These are phyloP conservation scores for Pteria penguin DNA, from an alignment of 2,888 invertebrate genomes.

Conservation along the genomic window DNA sequence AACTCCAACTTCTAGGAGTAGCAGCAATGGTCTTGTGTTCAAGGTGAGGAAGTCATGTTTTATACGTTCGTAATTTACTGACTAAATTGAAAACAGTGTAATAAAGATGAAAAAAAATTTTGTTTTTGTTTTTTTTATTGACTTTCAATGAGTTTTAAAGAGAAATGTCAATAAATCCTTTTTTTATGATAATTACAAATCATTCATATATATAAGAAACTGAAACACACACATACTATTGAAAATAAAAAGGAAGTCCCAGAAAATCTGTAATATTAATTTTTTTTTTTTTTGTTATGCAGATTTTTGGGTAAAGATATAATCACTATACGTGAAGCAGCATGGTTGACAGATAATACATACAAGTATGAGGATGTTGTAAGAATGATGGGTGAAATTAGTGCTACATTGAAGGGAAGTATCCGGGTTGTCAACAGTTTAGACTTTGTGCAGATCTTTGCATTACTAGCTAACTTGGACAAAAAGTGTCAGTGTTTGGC, in stretches of 20 bases:
- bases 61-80: not conserved
- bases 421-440: constrained; percentile 71
- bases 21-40: constrained; percentile 78
- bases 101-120: too few relatives aligned
- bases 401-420: constrained; percentile 73
- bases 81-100: too few relatives aligned
- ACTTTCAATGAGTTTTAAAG: too few relatives aligned
- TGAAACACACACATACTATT: too few relatives aligned
- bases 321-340: constrained; percentile 78
- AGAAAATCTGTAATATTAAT: too few relatives aligned
- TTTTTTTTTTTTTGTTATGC: constrained; percentile 36
- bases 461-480: constrained; percentile 58
- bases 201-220: too few relatives aligned
- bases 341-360: constrained; percentile 79
- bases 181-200: too few relatives aligned
- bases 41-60: constrained; percentile 61
- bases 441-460: constrained; percentile 73
- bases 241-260: too few relatives aligned
- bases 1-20: constrained; percentile 77
- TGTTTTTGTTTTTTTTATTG: too few relatives aligned
- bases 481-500: constrained; percentile 61
- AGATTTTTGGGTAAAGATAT: constrained; percentile 77
- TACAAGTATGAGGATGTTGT: constrained; percentile 80
- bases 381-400: constrained; percentile 78
- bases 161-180: too few relatives aligned